Percentiles rank a stretch among this genome's conserved stretches.
Evolutionary conservation across 2,797 vertebrate genomes (phyloP).

Genomic region (Distichodus sexfasciatus): DNA sequence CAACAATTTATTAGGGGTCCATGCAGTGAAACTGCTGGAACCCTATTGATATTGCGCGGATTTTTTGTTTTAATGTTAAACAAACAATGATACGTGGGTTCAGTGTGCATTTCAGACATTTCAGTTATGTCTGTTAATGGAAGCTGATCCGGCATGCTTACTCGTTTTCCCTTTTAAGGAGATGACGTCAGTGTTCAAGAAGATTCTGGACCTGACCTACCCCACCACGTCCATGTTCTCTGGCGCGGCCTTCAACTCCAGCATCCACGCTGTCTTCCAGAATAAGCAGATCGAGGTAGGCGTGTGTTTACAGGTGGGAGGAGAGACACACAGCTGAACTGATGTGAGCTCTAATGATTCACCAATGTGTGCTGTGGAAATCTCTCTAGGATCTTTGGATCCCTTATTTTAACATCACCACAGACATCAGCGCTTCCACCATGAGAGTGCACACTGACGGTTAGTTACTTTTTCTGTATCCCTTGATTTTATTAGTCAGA

Average conservation of each 20-base stretch:
- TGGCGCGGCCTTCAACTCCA: slow-evolving; percentile 87
- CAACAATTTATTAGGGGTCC: too few species aligned
- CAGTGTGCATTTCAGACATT: too few species aligned
- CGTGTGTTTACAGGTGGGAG: background rate
- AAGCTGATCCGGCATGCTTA: too few species aligned
- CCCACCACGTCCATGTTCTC: slow-evolving; percentile 96
- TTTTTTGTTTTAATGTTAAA: too few species aligned
- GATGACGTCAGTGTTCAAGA: slow-evolving; percentile 87
- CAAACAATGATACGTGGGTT: too few species aligned
- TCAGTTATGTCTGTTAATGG: too few species aligned
- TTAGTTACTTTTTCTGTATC: slow-evolving; percentile 55
- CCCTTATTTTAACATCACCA: slow-evolving; percentile 93
- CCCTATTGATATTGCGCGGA: too few species aligned
- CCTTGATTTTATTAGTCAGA: background rate
- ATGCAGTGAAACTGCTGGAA: too few species aligned
- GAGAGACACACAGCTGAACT: too few species aligned
- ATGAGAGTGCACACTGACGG: slow-evolving; percentile 95
- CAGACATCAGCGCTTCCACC: slow-evolving; percentile 89
- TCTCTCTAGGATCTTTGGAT: slow-evolving; percentile 89
- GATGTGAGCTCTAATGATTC: background rate
- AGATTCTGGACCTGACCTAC: slow-evolving; percentile 90
- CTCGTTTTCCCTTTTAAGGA: too few species aligned
- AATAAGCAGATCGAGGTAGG: slow-evolving; percentile 92
- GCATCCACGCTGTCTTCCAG: slow-evolving; percentile 85
- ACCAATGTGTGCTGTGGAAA: background rate